Evolutionary conservation across 2,888 invertebrate genomes (phyloP).

Genomic region (Acrobasis suavella): DNA sequence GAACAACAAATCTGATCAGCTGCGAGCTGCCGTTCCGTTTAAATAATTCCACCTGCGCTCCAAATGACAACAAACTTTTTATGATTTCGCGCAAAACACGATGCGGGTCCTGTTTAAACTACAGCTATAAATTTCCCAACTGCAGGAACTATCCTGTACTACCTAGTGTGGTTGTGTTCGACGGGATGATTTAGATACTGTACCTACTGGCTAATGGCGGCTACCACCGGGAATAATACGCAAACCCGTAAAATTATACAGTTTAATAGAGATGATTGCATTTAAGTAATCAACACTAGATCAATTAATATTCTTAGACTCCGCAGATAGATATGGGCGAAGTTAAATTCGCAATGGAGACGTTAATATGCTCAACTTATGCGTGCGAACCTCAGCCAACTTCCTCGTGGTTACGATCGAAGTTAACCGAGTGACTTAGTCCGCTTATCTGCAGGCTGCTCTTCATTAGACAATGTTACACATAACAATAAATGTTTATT

Average conservation of each 20-base stretch:
- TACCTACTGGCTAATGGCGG: slow-evolving; percentile 9
- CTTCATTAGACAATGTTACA: slow-evolving; percentile 49
- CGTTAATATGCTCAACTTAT: slow-evolving; percentile 71
- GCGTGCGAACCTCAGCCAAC: slow-evolving; percentile 60
- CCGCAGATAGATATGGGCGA: slow-evolving; percentile 57
- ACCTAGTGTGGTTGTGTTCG: slow-evolving; percentile 28
- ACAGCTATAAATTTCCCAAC: slow-evolving; percentile 36
- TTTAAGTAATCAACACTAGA: slow-evolving; percentile 42
- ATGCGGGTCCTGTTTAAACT: slow-evolving; percentile 30
- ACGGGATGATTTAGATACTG: slow-evolving; percentile 32
- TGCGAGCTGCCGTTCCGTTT: slow-evolving; percentile 32
- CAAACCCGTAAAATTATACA: slow-evolving; percentile 7
- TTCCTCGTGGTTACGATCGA: slow-evolving; percentile 60
- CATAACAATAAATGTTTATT: slow-evolving; percentile 63
- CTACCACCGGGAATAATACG: slow-evolving; percentile 10
- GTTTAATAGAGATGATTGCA: slow-evolving; percentile 12
- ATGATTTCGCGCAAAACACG: slow-evolving; percentile 28
- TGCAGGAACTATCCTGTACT: slow-evolving; percentile 33
- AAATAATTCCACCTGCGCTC: slow-evolving; percentile 27
- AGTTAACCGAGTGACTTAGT: slow-evolving; percentile 59
- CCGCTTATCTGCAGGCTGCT: slow-evolving; percentile 50
- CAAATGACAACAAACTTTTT: slow-evolving; percentile 29
- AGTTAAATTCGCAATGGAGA: slow-evolving; percentile 60
- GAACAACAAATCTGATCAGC: slow-evolving; percentile 53
- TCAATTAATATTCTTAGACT: slow-evolving; percentile 61